Base-by-base conservation (phyloP, 2,113 vertebrate species). In the Callipepla californica region DNA sequence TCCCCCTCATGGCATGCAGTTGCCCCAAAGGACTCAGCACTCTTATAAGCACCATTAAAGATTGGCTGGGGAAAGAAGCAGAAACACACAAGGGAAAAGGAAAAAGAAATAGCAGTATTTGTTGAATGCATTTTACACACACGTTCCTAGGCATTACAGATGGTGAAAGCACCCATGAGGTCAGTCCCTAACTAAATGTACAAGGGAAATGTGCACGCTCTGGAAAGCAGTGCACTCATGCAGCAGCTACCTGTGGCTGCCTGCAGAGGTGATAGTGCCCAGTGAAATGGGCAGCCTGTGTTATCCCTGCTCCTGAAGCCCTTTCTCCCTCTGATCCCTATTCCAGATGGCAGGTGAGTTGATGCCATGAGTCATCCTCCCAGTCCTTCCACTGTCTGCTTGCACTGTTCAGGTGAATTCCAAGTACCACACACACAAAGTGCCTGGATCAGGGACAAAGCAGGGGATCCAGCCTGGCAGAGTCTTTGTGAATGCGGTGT, bases 41-140 rank as follows among this genome's bases (percentile, higher is more conserved):
- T 21, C 16, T 32, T 45, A 77, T 1, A 63, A 72, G 34, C 34
- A 32, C 9, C 12, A n/a, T 57, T 72, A 73, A 53, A 22, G 21
- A 32, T 1, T 4, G 13, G 2, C 6, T 7, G 10, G 17, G 28
- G 13, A 13, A 5, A 44, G 20, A 17, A 8, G 30, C 28, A 44
- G 59, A 73, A 75, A 11, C 40, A 4, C 9, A 42, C 20, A 57
- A 1, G 2, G 7, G 15, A 45, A 61, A 63, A 80, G 2, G 5
- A 36, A 62, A 82, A 88, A 42, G 5, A 87, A 87, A 45, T 16
- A 63, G 40, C 3, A 16, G 55, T 6, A 12, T 25, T 32, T 15
- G 7, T 3, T 36, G 34, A 77, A 34, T 13, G 9, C 3, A 5
- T 6, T 4, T 44, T 14, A 72, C 0, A 0, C 28, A 45, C 13